Percentiles rank a stretch among this genome's conserved stretches.
These are phyloP conservation scores for Kuschelorhynchus macadamiae DNA, from an alignment of 2,888 invertebrate species.

Conservation along the genomic window DNA sequence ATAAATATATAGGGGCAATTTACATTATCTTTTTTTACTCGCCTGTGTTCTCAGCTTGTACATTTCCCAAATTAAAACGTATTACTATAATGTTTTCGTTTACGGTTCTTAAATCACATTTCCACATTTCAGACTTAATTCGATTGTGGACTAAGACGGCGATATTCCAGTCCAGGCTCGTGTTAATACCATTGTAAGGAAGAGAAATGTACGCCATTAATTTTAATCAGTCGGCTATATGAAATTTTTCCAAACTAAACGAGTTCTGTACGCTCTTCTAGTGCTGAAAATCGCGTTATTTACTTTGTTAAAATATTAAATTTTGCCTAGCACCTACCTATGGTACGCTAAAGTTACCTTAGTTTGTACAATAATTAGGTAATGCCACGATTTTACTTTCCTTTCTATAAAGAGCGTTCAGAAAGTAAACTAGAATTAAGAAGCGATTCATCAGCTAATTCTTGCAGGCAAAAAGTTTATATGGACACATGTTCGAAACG, in stretches of 20 bases:
- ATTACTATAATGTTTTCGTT: constrained; percentile 15
- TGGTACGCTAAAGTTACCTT: too few species aligned
- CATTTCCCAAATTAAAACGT: constrained; percentile 11
- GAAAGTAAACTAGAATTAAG: too few species aligned
- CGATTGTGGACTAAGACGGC: constrained; percentile 32
- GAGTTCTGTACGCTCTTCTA: constrained; percentile 2
- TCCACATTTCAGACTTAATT: constrained; percentile 33
- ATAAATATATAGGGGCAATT: too few species aligned
- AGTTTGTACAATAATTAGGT: too few species aligned
- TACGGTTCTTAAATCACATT: constrained; percentile 36
- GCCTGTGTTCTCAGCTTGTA: too few species aligned
- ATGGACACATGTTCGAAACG: too few species aligned
- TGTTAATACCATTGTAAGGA: constrained; percentile 66
- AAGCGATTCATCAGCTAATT: too few species aligned
- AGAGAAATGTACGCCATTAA: constrained; percentile 67
- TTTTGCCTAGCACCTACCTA: too few species aligned
- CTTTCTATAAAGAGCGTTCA: too few species aligned
- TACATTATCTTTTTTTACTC: too few species aligned
- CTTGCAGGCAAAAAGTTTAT: too few species aligned
- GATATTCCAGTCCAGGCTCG: constrained; percentile 62
- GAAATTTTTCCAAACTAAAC: constrained; percentile 18
- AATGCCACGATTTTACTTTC: too few species aligned
- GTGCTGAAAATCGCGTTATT: constrained; percentile 4
- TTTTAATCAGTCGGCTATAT: constrained; percentile 61
- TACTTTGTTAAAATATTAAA: constrained; percentile 12